Percentiles rank a stretch among this genome's conserved stretches.
Evolutionary conservation across 1,140 invertebrate genomes (phyloP).

Genomic region (Calliopsis andreniformis): DNA sequence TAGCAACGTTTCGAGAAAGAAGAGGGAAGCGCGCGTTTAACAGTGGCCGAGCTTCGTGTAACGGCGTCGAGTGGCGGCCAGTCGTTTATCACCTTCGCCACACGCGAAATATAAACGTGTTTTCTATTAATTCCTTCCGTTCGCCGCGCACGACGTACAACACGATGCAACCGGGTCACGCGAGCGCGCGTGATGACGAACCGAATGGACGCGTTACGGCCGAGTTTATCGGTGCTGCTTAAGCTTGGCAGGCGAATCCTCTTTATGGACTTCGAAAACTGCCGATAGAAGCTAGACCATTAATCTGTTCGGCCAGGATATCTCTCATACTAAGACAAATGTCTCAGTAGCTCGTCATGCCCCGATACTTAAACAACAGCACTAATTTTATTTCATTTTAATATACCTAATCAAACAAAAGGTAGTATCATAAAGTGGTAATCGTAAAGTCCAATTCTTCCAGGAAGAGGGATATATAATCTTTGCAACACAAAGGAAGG

Average conservation of each 20-base stretch:
- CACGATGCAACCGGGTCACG: slow-evolving; percentile 68
- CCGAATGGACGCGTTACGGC: slow-evolving; percentile 60
- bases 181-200: slow-evolving; percentile 63
- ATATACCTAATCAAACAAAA: neutral
- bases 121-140: slow-evolving; percentile 76
- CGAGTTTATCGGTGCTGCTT: slow-evolving; percentile 25
- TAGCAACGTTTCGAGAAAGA: neutral
- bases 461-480: too few relatives aligned
- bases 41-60: slow-evolving; percentile 53
- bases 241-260: neutral
- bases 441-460: too few relatives aligned
- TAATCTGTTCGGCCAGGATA: too few relatives aligned
- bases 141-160: slow-evolving; percentile 54
- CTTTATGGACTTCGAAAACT: too few relatives aligned
- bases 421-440: too few relatives aligned
- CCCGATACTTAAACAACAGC: too few relatives aligned
- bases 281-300: too few relatives aligned
- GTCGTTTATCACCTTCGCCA: slow-evolving; percentile 72
- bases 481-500: too few relatives aligned
- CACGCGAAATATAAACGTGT: slow-evolving; percentile 73
- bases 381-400: too few relatives aligned
- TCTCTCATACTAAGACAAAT: too few relatives aligned
- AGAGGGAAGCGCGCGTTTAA: neutral
- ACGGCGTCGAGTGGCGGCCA: slow-evolving; percentile 38
- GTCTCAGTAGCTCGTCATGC: too few relatives aligned